Evolutionary conservation across 2,888 invertebrate species (phyloP).

Genomic region (Morpho deidamia): DNA sequence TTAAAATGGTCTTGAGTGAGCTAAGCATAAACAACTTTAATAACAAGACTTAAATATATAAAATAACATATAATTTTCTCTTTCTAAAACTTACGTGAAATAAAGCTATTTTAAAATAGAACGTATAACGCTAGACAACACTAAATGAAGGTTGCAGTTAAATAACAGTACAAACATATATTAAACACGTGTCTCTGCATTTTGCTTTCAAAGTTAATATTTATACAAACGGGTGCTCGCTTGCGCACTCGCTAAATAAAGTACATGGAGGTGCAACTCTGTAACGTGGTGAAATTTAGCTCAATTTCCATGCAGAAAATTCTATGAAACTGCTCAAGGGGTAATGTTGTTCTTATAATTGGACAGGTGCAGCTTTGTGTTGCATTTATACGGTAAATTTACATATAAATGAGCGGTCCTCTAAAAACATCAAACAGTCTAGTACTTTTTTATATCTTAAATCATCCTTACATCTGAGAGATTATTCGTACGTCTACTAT

Average conservation of each 20-base stretch:
- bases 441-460: too few relatives aligned
- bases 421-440: conserved; percentile 33
- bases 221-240: conserved; percentile 37
- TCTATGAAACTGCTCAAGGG: conserved; percentile 67
- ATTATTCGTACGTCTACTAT: too few relatives aligned
- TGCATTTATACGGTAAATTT: conserved; percentile 63
- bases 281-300: conserved; percentile 53
- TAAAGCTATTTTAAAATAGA: not conserved
- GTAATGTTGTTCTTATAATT: conserved; percentile 72
- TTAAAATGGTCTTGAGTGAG: too few relatives aligned
- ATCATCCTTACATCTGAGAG: too few relatives aligned
- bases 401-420: conserved; percentile 72
- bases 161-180: conserved; percentile 21
- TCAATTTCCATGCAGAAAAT: conserved; percentile 50
- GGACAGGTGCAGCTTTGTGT: conserved; percentile 69
- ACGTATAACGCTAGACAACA: conserved; percentile 1
- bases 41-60: too few relatives aligned
- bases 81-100: too few relatives aligned
- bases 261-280: conserved; percentile 33
- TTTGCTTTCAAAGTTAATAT: conserved; percentile 41
- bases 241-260: conserved; percentile 38
- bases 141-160: conserved; percentile 18
- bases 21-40: too few relatives aligned
- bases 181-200: conserved; percentile 22
- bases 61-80: too few relatives aligned